Base-by-base conservation (phyloP, 2,113 vertebrate genomes). In the Plecotus auritus region DNA sequence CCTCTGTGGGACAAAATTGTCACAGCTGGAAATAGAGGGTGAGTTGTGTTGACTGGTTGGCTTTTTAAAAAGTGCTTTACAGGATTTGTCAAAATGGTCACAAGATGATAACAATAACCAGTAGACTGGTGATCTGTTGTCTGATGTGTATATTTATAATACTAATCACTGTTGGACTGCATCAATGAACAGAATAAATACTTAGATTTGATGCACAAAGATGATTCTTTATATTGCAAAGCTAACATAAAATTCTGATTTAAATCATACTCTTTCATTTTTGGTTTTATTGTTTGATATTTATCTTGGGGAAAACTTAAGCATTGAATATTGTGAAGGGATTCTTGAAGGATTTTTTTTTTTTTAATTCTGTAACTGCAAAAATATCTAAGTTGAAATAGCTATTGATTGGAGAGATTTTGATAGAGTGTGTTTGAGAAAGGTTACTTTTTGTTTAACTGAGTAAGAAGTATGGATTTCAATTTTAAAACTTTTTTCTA, bases 241-340 rank as follows among this genome's bases (percentile, higher is more conserved):
- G 13, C 69, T 95, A 90, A 40, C 28, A 49, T 73, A 85, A 95
- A 76, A 81, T 18, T 86, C 64, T 90, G 42, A 93, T 59, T 88
- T 73, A 85, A 96, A 51, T 66, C 42, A 81, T 67, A 37, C 9
- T 84, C 12, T 89, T 61, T 80, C 35, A 13, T 49, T 49, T 76
- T 74, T 47, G 32, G 32, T 92, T 81, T 89, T 90, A 59, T 81
- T 61, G 14, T 88, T 94, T 95, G 85, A n/a, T 95, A 87, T 88
- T 97, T 93, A 77, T 89, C 26, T 51, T 69, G 54, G 28, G n/a
- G 40, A 59, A 93, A 92, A 56, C 17, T 37, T 80, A 82, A 77
- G 47, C 30, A 80, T 35, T 95, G 66, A 70, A 74, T 89, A 88
- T 85, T 90, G 28, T 78, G 12, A 85, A 95, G 37, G 22, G 20